A percentile compares a stretch with the other conserved stretches of the same genome.
Evolutionary conservation across 2,113 vertebrate species (phyloP).

Genomic region (Ursus arctos): DNA sequence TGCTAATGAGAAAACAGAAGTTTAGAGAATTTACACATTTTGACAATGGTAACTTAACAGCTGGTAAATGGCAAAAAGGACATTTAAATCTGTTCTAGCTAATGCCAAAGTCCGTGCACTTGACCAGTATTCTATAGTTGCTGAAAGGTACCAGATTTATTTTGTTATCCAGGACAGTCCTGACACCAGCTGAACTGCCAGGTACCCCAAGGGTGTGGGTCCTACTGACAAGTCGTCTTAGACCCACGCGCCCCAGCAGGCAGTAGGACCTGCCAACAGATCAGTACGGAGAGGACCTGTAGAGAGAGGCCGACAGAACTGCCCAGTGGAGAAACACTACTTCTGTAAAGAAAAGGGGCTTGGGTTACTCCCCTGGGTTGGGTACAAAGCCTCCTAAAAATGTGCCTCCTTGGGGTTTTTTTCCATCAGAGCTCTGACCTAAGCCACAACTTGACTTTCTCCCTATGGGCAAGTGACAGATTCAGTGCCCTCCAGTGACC

Average conservation of each 20-base stretch:
- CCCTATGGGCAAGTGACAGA: not conserved
- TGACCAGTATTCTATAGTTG: not conserved
- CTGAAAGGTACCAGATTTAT: not conserved
- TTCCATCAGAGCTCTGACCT: not conserved
- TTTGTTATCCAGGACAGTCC: not conserved
- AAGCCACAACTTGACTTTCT: not conserved
- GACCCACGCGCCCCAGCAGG: not conserved
- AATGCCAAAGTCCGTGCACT: not conserved
- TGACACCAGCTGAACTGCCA: not conserved
- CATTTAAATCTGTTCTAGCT: not conserved
- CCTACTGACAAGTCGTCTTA: not conserved
- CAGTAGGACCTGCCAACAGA: not conserved
- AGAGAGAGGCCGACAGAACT: not conserved
- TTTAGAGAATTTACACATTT: not conserved
- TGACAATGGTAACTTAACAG: not conserved
- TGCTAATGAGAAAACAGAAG: not conserved
- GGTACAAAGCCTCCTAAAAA: not conserved
- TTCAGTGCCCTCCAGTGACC: not conserved
- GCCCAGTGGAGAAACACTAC: not conserved
- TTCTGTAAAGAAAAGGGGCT: not conserved
- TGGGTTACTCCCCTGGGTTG: not conserved
- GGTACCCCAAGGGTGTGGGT: not conserved
- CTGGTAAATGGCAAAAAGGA: constrained; percentile 14
- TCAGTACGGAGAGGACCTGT: fast-evolving
- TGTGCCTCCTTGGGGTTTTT: not conserved